Conservation (phyloP, 2,888 invertebrate species). For the Troides aeacus region DNA sequence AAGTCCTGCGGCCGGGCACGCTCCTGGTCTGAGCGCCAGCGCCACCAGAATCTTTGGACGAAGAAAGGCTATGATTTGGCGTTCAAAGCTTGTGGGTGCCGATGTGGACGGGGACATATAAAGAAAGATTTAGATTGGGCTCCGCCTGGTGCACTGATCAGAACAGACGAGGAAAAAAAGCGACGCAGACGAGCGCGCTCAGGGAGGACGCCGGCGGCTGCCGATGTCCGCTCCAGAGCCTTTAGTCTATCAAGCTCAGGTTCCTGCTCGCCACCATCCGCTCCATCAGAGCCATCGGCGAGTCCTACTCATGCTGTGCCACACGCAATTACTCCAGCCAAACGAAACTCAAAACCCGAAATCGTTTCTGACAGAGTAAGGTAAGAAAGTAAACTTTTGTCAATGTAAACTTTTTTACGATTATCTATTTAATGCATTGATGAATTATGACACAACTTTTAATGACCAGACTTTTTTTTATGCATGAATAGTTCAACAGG, state of each 20-base stretch:
- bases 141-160: slow-evolving; percentile 83
- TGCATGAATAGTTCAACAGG: slow-evolving; percentile 37
- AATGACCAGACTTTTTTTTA: slow-evolving; percentile 27
- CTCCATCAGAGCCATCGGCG: slow-evolving; percentile 86
- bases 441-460: slow-evolving; percentile 9
- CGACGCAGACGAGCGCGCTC: slow-evolving; percentile 66
- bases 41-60: slow-evolving; percentile 97
- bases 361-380: slow-evolving; percentile 89
- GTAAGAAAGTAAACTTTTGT: slow-evolving; percentile 75
- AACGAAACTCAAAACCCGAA: slow-evolving; percentile 89
- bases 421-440: background rate
- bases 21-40: slow-evolving; percentile 96
- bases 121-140: slow-evolving; percentile 97
- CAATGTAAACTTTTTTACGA: slow-evolving; percentile 5
- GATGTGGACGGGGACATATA: slow-evolving; percentile 94
- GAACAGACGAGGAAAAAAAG: slow-evolving; percentile 71
- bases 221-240: slow-evolving; percentile 82
- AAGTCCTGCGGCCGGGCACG: slow-evolving; percentile 95
- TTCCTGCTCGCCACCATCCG: slow-evolving; percentile 90
- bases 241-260: slow-evolving; percentile 89
- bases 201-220: slow-evolving; percentile 58
- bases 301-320: slow-evolving; percentile 84
- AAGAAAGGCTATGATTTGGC: slow-evolving; percentile 98
- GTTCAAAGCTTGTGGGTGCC: slow-evolving; percentile 96
- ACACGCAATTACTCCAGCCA: slow-evolving; percentile 75